Percentiles rank a stretch among this genome's conserved stretches.
Conservation (phyloP, 2,888 invertebrate genomes). For the Mythimna albipuncta region DNA sequence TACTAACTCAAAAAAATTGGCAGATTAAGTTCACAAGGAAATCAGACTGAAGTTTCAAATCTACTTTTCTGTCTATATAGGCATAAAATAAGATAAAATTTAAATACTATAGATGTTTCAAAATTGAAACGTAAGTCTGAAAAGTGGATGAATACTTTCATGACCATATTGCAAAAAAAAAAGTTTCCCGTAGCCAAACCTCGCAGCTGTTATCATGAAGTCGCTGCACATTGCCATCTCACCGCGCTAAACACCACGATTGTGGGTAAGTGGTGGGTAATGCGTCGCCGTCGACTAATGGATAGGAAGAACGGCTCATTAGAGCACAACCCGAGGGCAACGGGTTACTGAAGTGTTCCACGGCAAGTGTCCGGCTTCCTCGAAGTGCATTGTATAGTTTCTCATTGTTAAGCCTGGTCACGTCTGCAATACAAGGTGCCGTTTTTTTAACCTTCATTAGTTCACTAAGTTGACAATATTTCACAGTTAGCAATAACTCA, state of each 20-base stretch:
- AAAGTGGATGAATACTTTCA: too few species aligned
- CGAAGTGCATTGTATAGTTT: background rate
- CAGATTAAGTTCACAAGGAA: too few species aligned
- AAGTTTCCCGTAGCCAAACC: background rate
- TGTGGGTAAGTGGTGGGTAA: conserved; percentile 27
- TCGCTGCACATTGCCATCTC: background rate
- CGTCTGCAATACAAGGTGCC: background rate
- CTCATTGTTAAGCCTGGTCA: background rate
- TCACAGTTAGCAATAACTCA: background rate
- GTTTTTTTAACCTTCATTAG: conserved; percentile 8
- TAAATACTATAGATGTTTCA: too few species aligned
- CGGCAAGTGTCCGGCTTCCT: conserved; percentile 9
- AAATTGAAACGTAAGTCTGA: too few species aligned
- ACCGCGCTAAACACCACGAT: conserved; percentile 21
- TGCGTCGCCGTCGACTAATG: conserved; percentile 19
- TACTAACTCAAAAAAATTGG: background rate
- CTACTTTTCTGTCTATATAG: too few species aligned
- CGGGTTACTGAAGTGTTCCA: conserved; percentile 25
- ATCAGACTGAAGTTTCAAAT: too few species aligned
- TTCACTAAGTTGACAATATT: conserved; percentile 1
- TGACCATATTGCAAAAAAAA: too few species aligned
- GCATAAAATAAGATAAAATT: too few species aligned
- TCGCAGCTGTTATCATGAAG: background rate
- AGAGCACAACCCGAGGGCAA: conserved; percentile 2
- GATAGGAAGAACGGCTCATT: conserved; percentile 24